Evolutionary conservation across 2,888 invertebrate genomes (phyloP), one percentile per base, ranked within the genome.

Genomic region (Leistus spinibarbis): DNA sequence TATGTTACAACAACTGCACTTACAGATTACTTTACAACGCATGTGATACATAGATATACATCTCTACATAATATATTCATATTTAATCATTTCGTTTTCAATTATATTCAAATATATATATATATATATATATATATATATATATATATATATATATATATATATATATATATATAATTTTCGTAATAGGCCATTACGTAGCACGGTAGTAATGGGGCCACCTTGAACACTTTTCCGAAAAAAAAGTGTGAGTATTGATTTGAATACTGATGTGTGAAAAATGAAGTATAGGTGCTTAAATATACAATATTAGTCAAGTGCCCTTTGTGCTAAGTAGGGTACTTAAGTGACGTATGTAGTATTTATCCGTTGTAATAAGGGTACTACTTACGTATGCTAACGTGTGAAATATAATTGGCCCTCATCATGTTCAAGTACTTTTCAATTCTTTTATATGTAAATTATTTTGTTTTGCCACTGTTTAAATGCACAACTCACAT

Each of bases 341-440:
- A 62, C 73, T 73, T 65, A 62, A 73, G 67, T 73, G 67, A 73
- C 62, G 67, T 67, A 73, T 73, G 73, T 60, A 62, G 40, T 73
- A 73, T 67, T 66, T 67, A 60, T 22, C 27, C 67, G 53, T 67
- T 73, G 65, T 73, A 67, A 73, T 73, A 73, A 73, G 73, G 73
- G 73, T 73, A 73, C 67, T 54, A 73, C 73, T 73, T 57, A 57
- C 40, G 54, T 24, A 72, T 72, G 73, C 64, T 53, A 67, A 72
- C 67, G 73, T 73, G 73, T 67, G 73, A 73, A 73, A 67, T 60
- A 73, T 65, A 73, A 73, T 73, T 73, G 73, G 67, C 73, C 73
- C 73, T 73, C 67, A 73, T 73, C 54, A 24, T 66, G 72, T 19
- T 13, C 53, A 72, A 72, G 65, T 64, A 66, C 40, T 72, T 72